Conservation (phyloP, 1,140 invertebrate genomes). For the Drosophila saltans region DNA sequence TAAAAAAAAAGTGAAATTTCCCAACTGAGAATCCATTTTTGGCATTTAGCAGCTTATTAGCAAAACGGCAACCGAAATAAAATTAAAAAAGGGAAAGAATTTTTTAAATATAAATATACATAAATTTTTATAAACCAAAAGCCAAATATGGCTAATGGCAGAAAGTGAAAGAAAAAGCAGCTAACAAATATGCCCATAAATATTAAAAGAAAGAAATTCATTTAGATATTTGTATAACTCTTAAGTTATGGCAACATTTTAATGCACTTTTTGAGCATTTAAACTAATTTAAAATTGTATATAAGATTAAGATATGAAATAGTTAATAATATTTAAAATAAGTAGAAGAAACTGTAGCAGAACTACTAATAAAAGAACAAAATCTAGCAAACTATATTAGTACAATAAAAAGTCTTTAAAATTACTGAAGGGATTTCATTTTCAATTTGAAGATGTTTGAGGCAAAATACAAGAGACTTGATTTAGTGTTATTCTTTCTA, state of each 20-base stretch:
- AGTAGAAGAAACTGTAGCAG: too few species aligned
- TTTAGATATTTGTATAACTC: neutral
- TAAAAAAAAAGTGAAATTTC: constrained; percentile 72
- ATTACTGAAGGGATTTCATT: too few species aligned
- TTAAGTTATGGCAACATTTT: neutral
- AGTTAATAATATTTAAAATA: too few species aligned
- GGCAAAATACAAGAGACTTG: too few species aligned
- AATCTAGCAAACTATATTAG: too few species aligned
- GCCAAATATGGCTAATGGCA: constrained; percentile 34
- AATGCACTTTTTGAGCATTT: neutral
- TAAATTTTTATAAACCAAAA: constrained; percentile 57
- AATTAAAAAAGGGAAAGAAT: neutral
- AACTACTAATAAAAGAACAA: too few species aligned
- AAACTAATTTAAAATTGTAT: too few species aligned
- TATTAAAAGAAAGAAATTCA: constrained; percentile 20
- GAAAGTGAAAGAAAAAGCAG: constrained; percentile 56
- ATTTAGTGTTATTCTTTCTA: too few species aligned
- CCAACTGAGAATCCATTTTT: constrained; percentile 57
- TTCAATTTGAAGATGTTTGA: too few species aligned
- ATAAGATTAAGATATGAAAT: too few species aligned
- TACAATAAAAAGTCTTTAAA: too few species aligned
- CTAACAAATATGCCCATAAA: constrained; percentile 21
- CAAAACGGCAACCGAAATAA: constrained; percentile 25
- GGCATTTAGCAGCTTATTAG: constrained; percentile 74
- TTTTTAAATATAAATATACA: constrained; percentile 30